A percentile compares a stretch with the other conserved stretches of the same genome.
These are phyloP conservation scores for Setophaga petechia DNA, from an alignment of 2,113 vertebrate species.

Conservation along the genomic window DNA sequence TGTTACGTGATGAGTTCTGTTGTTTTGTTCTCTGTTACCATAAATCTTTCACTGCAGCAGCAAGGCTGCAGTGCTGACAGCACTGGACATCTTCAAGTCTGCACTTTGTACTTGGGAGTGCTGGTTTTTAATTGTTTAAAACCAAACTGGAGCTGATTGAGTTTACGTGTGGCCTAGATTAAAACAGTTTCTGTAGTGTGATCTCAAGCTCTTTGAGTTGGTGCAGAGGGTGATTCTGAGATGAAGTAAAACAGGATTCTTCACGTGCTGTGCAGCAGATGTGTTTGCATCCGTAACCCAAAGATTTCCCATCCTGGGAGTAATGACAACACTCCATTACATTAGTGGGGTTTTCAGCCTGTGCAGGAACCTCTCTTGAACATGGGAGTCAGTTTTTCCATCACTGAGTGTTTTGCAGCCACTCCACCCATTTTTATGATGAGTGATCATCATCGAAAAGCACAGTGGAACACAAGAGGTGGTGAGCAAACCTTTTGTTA, in stretches of 20 bases:
- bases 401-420: neutral
- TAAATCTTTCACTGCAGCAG: neutral
- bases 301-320: neutral
- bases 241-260: neutral
- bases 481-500: slow-evolving; percentile 48
- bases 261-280: neutral
- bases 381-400: slow-evolving; percentile 50
- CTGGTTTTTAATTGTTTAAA: neutral
- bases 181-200: neutral
- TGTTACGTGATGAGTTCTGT: neutral
- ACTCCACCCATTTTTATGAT: slow-evolving; percentile 58
- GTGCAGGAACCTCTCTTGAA: neutral
- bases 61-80: accelerated
- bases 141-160: neutral
- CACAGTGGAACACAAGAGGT: neutral
- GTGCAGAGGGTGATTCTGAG: neutral
- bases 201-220: neutral
- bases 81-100: neutral
- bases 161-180: neutral
- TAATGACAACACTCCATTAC: neutral
- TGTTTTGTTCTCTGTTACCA: neutral
- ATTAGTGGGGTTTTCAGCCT: neutral
- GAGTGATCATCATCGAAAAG: neutral
- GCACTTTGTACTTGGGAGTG: neutral
- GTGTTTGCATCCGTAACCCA: neutral